Base-by-base conservation (phyloP, 2,797 vertebrate species). In the Myripristis murdjan region DNA sequence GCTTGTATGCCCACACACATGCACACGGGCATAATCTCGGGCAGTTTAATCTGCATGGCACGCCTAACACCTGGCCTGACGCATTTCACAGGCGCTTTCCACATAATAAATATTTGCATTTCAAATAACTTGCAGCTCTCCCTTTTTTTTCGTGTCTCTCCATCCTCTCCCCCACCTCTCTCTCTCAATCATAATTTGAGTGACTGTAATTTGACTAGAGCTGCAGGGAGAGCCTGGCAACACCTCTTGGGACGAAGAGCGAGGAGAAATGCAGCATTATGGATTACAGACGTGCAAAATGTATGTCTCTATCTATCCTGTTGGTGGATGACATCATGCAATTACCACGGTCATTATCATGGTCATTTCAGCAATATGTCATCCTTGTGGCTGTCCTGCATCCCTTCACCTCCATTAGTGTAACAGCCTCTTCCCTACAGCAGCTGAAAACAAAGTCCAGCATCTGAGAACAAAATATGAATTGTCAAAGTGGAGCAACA, bases 121-220 rank as follows among this genome's bases (percentile, higher is more conserved):
- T 82, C 65, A 85, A 79, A 89, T 80, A 41, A 58, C 48, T 75
- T 73, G 46, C 5, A 0, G 63, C 18, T 54, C 33, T 73, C 28
- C 18, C 46, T 39, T 70, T 48, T 53, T 41, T 5, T 4, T 24
- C 43, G 48, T n/a, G n/a, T n/a, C n/a, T n/a, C n/a, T n/a, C n/a
- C n/a, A n/a, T n/a, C n/a, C n/a, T 64, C 61, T 41, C 23, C 22
- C 53, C 33, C 18, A n/a, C 23, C n/a, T 47, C 56, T 43, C 43
- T 18, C 1, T 11, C 53, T 66, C 48, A 39, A 43, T 53, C 22
- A 8, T 37, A 43, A 87, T 83, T 83, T 84, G 73, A 86, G n/a
- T n/a, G n/a, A n/a, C n/a, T n/a, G n/a, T n/a, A n/a, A 87, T 83
- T 83, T 84, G 73, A 86, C 64, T 86, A 12, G 66, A 75, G 46